These are phyloP conservation scores for Corythornis cristatus DNA, from an alignment of 2,113 vertebrate species.

Conservation along the genomic window DNA sequence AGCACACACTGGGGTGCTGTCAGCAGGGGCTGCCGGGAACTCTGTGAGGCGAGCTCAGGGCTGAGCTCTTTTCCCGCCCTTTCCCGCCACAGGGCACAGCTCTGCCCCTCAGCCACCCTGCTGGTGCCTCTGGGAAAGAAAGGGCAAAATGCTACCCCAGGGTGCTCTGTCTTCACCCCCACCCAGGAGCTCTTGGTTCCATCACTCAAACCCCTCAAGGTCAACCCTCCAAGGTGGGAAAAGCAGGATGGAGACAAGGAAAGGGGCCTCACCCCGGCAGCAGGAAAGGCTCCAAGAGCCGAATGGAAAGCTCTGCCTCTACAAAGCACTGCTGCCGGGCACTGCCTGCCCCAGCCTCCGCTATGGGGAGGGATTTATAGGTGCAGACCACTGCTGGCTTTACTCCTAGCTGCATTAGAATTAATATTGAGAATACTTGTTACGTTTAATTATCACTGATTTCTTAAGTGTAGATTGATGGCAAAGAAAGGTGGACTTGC, in stretches of 20 bases:
- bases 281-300: neutral
- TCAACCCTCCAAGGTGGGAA: accelerated
- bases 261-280: accelerated
- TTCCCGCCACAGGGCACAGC: neutral
- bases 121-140: neutral
- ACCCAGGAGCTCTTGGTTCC: neutral
- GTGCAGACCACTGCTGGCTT: neutral
- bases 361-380: neutral
- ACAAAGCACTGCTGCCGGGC: neutral
- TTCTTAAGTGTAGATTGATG: neutral
- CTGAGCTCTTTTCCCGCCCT: neutral
- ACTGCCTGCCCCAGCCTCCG: neutral
- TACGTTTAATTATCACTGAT: neutral
- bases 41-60: neutral
- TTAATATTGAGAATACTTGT: neutral
- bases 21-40: accelerated
- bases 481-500: neutral
- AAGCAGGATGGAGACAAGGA: neutral
- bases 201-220: accelerated
- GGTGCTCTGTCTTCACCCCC: neutral
- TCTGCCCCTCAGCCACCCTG: accelerated
- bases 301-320: neutral
- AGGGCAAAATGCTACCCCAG: accelerated
- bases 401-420: neutral
- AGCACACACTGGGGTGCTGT: accelerated